Evolutionary conservation across 2,888 invertebrate species (phyloP).

Genomic region (Clunio marinus): DNA sequence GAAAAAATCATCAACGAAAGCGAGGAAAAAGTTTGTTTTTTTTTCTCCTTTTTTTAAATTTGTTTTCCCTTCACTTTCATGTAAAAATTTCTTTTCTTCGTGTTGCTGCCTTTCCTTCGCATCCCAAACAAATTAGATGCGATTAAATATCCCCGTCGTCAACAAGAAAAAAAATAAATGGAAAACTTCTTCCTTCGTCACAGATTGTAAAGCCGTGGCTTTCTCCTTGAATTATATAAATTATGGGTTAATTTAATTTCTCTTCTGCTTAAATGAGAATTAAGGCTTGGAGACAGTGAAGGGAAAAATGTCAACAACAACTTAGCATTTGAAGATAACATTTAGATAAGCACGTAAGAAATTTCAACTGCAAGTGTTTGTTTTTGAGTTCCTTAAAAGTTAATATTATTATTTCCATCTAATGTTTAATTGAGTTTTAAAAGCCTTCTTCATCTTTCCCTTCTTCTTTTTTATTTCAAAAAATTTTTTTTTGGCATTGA

Average conservation of each 20-base stretch:
- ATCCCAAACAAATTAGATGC: neutral
- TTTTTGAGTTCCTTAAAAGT: neutral
- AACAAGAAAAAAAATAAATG: neutral
- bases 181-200: neutral
- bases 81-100: too few relatives aligned
- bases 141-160: neutral
- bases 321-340: neutral
- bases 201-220: neutral
- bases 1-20: neutral
- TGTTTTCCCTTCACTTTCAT: too few relatives aligned
- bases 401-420: conserved; percentile 8
- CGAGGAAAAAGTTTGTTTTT: neutral
- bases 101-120: neutral
- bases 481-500: conserved; percentile 29
- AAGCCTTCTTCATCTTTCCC: conserved; percentile 28
- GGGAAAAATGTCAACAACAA: neutral
- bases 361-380: neutral
- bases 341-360: neutral
- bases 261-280: neutral
- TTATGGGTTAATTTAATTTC: conserved; percentile 18
- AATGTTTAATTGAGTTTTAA: conserved; percentile 26
- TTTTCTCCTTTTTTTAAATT: neutral
- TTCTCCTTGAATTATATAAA: neutral
- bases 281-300: neutral
- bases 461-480: too few relatives aligned